Percentiles rank a stretch among this genome's conserved stretches.
These are phyloP conservation scores for Ictidomys tridecemlineatus DNA, from an alignment of 2,113 vertebrate genomes.

Conservation along the genomic window DNA sequence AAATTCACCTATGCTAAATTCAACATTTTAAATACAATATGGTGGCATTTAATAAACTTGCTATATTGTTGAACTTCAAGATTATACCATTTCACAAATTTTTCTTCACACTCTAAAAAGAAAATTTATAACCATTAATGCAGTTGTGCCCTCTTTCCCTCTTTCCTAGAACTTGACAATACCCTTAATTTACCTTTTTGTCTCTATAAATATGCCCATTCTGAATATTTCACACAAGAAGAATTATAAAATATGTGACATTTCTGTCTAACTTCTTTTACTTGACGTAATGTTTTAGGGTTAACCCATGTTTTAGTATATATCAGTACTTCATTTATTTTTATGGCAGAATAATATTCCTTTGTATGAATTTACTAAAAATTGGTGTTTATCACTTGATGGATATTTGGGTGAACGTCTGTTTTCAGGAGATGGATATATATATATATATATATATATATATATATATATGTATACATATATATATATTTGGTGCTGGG, in stretches of 20 bases:
- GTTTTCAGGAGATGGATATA: background rate
- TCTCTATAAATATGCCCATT: background rate
- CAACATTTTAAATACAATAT: background rate
- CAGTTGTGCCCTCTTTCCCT: background rate
- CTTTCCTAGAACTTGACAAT: background rate
- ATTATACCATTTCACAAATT: background rate
- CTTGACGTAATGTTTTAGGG: too few species aligned
- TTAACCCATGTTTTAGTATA: too few species aligned
- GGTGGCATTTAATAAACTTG: background rate
- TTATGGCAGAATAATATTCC: background rate
- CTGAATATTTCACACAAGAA: background rate
- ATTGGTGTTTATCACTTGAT: background rate
- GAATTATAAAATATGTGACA: background rate
- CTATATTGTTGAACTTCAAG: background rate
- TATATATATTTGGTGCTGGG: too few species aligned
- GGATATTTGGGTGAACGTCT: background rate
- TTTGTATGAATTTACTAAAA: background rate
- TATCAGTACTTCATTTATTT: background rate
- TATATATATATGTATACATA: too few species aligned
- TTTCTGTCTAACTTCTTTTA: too few species aligned
- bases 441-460: too few species aligned
- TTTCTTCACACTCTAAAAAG: background rate
- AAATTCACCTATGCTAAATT: background rate
- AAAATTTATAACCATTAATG: background rate
- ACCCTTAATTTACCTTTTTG: background rate